phyloP scores from a whole-genome alignment of 2,797 vertebrate species.

The Okamejei kenojei region DNA sequence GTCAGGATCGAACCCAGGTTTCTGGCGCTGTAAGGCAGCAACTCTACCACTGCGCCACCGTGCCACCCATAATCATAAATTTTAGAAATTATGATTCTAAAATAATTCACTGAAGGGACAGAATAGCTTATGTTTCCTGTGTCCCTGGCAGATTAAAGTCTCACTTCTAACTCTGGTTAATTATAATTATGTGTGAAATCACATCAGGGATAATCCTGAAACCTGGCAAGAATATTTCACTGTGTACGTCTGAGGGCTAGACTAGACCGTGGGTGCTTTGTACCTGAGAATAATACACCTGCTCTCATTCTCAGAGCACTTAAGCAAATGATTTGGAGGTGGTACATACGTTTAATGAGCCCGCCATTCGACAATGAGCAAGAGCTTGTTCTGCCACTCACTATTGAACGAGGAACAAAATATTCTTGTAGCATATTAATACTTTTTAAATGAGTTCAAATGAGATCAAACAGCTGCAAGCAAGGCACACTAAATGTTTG shows the following conservation, averaged over 20 bases:
- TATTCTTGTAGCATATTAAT: constrained; percentile 17
- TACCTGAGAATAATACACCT: not conserved
- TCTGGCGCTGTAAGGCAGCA: no score
- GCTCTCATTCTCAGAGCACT: not conserved
- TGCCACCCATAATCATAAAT: no score
- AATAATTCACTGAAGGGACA: no score
- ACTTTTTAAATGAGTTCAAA: constrained; percentile 27
- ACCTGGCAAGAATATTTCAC: not conserved
- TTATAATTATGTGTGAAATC: constrained; percentile 7
- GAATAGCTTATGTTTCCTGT: not conserved
- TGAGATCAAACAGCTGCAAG: constrained; percentile 30
- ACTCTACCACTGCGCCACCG: no score
- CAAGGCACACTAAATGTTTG: not conserved
- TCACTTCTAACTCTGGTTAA: not conserved
- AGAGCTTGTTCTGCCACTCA: constrained; percentile 14
- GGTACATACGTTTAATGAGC: not conserved
- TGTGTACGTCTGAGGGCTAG: not conserved
- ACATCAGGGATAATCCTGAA: not conserved
- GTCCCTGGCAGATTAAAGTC: not conserved
- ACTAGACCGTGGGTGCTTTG: not conserved
- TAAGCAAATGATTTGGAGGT: constrained; percentile 20
- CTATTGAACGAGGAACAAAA: not conserved
- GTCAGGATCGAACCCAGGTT: no score
- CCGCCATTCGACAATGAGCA: not conserved
- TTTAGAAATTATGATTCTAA: no score